Base-by-base conservation (phyloP, 2,113 vertebrate genomes). In the Lepus europaeus region DNA sequence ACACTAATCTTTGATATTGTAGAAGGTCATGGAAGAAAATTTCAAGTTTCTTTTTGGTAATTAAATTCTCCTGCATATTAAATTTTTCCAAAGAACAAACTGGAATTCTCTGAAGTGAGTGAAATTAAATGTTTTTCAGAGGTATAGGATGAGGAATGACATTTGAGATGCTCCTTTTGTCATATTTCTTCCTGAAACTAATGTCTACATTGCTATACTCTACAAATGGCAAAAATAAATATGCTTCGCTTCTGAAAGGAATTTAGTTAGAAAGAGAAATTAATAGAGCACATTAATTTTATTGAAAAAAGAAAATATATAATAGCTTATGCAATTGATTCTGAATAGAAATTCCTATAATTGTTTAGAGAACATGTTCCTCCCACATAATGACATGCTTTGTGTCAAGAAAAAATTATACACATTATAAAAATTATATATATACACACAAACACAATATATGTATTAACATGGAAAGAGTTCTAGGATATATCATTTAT, bases 261-360 rank as follows among this genome's bases (percentile, higher is more conserved):
- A 10, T 70, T 92, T 59, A 79, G 33, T 68, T 33, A 39, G 11
- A 92, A 83, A 74, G 82, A 74, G n/a, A 1, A n/a, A 10, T 8
- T 64, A 33, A 9, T 31, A 76, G 6, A 45, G 56, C 56, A 2
- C 59, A 68, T 23, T 68, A 61, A 72, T 49, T 78, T 33, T 84
- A 73, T 12, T 79, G 76, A 49, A 73, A 90, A 95, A 90, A 29
- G 87, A 80, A 84, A 87, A 84, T 33, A 45, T 10, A 33, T 82
- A 86, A 7, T 77, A 86, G 2, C 29, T 61, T 61, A 66, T 84
- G 19, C 22, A 87, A 91, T 77, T 87, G 59, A 89, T 85, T 87
- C 12, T 77, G 36, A 81, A 19, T 56, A 63, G 11, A 85, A 78
- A 66, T 16, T 68, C 6, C 20, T 90, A 76, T 12, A 66, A 45